Base-by-base conservation (phyloP, 2,113 vertebrate genomes). In the Anas platyrhynchos region DNA sequence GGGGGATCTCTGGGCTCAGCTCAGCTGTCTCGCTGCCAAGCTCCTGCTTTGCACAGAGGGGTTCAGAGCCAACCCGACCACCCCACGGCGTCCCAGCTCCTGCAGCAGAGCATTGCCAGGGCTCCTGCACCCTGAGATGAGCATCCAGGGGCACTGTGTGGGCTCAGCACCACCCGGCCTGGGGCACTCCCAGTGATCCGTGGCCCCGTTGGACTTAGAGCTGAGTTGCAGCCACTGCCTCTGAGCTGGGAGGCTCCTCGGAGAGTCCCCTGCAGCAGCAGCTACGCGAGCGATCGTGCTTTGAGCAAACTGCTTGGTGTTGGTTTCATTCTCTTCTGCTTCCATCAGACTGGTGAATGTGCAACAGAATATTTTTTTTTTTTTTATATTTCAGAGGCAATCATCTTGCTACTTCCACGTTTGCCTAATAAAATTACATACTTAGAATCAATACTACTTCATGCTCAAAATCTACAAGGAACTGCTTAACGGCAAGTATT, bases 391-490 rank as follows among this genome's bases (percentile, higher is more conserved):
- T 69, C 80, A 93, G 83, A 96, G 91, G 93, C 95, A 96, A 62
- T 81, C 87, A 88, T 78, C 75, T 91, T 93, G 85, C 78, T 89
- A 43, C 55, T 88, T 93, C 95, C 38, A 69, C 3, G 15, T 93
- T 89, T 93, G 94, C 95, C 87, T 96, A 91, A 93, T 96, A 78
- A 95, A 87, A 83, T 94, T 93, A 91, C 55, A 94, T 91, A 96
- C 96, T 91, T 82, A 96, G 96, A 88, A 81, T 95, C 77, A 91
- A 88, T 91, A 93, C 81, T 96, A 95, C 16, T 88, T 96, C 94
- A 96, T 85, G 79, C 91, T 96, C 59, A 94, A 94, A 93, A 94
- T 94, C 86, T 94, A 96, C 81, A 92, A 96, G 95, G 89, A 97
- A 94, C 78, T 95, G 75, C 67, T 90, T 89, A 80, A 93, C 50